Percentiles rank a stretch among this genome's conserved stretches.
phyloP scores from a whole-genome alignment of 2,888 invertebrate species.

The Eubasilissa splendida region DNA sequence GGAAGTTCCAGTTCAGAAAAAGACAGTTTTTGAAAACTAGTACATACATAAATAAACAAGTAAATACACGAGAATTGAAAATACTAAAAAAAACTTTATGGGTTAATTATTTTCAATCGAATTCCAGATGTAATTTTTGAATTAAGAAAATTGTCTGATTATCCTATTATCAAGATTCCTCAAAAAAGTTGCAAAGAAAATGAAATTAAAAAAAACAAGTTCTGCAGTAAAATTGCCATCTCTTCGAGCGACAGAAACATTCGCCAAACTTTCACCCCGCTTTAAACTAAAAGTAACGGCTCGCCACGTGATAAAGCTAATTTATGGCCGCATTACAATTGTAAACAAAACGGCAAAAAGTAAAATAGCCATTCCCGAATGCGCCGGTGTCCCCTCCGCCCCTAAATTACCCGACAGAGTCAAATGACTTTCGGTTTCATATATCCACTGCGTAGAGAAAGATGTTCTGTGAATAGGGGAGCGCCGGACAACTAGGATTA shows the following conservation, averaged over 20 bases:
- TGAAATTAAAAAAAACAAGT: background rate
- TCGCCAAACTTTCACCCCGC: slow-evolving; percentile 33
- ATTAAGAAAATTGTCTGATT: too few species aligned
- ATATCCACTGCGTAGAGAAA: slow-evolving; percentile 29
- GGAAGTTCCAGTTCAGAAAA: too few species aligned
- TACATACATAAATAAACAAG: too few species aligned
- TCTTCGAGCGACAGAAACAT: slow-evolving; percentile 6
- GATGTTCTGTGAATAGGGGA: slow-evolving; percentile 17
- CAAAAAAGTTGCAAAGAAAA: background rate
- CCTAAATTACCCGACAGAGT: slow-evolving; percentile 55
- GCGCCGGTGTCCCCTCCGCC: slow-evolving; percentile 49
- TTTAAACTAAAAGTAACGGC: slow-evolving; percentile 27
- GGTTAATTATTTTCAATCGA: too few species aligned
- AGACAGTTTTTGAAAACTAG: too few species aligned
- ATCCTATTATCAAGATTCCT: too few species aligned
- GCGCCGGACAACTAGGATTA: slow-evolving; percentile 23
- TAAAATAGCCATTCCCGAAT: slow-evolving; percentile 54
- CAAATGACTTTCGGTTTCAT: slow-evolving; percentile 58
- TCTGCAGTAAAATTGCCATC: background rate
- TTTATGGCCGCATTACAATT: slow-evolving; percentile 57
- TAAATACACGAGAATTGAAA: too few species aligned
- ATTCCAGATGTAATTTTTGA: too few species aligned
- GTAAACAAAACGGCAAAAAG: slow-evolving; percentile 58
- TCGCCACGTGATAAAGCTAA: slow-evolving; percentile 51
- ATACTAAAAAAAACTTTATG: too few species aligned